Percentiles rank a stretch among this genome's conserved stretches.
Evolutionary conservation across 2,797 vertebrate genomes (phyloP).

Genomic region (Mionectes olivaceus): DNA sequence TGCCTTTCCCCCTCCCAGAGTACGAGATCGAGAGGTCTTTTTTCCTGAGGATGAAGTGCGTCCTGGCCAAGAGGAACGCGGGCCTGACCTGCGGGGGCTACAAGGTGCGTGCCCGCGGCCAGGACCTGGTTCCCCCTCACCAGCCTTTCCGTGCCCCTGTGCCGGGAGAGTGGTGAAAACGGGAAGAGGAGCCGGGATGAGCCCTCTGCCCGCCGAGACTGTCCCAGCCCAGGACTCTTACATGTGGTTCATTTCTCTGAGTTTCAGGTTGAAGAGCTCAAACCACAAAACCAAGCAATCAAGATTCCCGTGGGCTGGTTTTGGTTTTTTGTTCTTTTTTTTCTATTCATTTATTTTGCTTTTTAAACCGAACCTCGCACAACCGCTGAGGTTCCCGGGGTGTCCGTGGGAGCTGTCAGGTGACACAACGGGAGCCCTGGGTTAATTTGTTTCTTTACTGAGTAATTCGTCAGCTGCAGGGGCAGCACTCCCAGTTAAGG

Average conservation of each 20-base stretch:
- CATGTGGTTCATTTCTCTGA: neutral
- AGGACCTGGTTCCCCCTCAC: accelerated
- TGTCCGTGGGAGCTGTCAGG: neutral
- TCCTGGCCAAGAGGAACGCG: constrained; percentile 95
- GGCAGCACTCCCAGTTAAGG: neutral
- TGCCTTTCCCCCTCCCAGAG: constrained; percentile 76
- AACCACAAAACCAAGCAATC: neutral
- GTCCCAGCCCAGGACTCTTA: neutral
- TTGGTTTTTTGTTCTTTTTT: neutral
- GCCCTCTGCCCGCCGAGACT: neutral
- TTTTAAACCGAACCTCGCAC: neutral
- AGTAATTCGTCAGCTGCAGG: neutral
- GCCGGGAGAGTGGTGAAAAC: neutral
- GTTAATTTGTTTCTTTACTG: neutral
- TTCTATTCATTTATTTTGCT: neutral
- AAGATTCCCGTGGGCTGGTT: neutral
- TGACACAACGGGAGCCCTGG: neutral
- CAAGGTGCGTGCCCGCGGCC: constrained; percentile 83
- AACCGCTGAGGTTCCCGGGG: neutral
- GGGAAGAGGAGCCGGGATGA: neutral
- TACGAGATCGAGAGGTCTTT: constrained; percentile 97
- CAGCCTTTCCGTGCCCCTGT: neutral
- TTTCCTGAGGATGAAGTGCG: constrained; percentile 97
- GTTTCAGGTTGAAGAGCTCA: neutral
- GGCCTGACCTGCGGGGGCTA: constrained; percentile 97